Percentiles rank a stretch among this genome's conserved stretches.
Evolutionary conservation across 2,888 invertebrate genomes (phyloP).

Genomic region (Eupeodes luniger): DNA sequence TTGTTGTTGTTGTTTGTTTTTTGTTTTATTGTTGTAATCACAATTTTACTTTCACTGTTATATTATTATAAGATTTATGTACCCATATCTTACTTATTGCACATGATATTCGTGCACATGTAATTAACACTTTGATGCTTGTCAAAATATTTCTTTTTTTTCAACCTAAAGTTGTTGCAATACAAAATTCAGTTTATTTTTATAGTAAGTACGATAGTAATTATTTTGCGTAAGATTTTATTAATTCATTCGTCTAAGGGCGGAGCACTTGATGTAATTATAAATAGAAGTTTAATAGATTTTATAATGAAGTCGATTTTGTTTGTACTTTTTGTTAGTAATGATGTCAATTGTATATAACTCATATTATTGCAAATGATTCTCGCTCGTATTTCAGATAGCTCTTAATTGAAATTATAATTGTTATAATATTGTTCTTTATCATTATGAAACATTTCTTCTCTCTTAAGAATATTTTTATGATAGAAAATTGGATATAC

Average conservation of each 20-base stretch:
- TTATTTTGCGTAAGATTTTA: constrained; percentile 11
- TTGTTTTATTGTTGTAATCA: constrained; percentile 29
- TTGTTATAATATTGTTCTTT: no score
- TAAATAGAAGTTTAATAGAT: neutral
- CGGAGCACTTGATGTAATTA: neutral
- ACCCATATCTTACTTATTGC: neutral
- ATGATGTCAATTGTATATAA: no score
- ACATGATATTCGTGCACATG: constrained; percentile 57
- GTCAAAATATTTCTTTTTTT: constrained; percentile 59
- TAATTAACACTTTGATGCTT: constrained; percentile 61
- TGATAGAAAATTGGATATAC: no score
- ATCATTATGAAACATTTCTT: no score
- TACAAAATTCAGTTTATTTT: constrained; percentile 2
- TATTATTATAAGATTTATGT: constrained; percentile 19
- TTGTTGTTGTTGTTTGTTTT: no score
- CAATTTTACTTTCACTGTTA: constrained; percentile 67
- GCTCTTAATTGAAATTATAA: no score
- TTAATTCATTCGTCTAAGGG: neutral
- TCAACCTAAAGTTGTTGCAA: constrained; percentile 33
- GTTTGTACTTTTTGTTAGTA: neutral
- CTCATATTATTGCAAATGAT: no score
- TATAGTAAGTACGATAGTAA: neutral
- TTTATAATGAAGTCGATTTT: neutral
- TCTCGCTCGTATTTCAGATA: no score
- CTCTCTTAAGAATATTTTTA: no score